Evolutionary conservation across 1,140 invertebrate species (phyloP), one percentile per base, ranked within the genome.

Genomic region (Drosophila athabasca): DNA sequence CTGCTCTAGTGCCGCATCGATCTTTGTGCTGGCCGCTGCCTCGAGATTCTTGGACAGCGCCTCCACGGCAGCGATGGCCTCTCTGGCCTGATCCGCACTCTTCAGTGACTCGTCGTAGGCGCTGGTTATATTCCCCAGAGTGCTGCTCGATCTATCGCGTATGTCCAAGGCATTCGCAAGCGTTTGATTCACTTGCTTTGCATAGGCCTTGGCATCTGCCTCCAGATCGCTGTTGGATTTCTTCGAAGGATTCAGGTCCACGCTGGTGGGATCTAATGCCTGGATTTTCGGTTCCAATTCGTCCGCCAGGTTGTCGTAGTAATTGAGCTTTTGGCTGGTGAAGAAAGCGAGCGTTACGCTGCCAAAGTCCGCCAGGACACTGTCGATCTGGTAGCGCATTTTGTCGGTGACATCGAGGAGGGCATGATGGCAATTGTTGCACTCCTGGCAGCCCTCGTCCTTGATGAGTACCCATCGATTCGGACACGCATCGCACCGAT

Each of bases 401-500:
- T 94, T 92, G 84, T 98, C 97, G 0, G 97, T 96, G 0, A 96
- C 95, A 92, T 99, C 96, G 2, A 99, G 90, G 3, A 99, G 93
- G 50, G 96, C 95, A 85, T 98, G 95, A 1, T 96, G 96, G 90
- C 98, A 99, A 15, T 95, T 95, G 92, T 97, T 97, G 92, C 98
- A 99, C 70, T 95, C 94, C 15, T 94, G 93, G 80, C 96, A 96
- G 2, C 95, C 96, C 64, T 94, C 92, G 39, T 93, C 92, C 62
- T 94, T 93, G 9, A 95, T 93, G 8, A 96, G 93, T 0, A 96
- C 94, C 95, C 95, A 97, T 79, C 98, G 94, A 76, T 96, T 94
- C 0, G 97, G 97, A 92, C 99, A 99, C 5, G 95, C 94, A 76
- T 99, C 97, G 92, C 99, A 99, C 85, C 97, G 97, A 80, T 97